A percentile compares a stretch with the other conserved stretches of the same genome.
Conservation (phyloP, 2,888 invertebrate species). For the Hartigia nigra region DNA sequence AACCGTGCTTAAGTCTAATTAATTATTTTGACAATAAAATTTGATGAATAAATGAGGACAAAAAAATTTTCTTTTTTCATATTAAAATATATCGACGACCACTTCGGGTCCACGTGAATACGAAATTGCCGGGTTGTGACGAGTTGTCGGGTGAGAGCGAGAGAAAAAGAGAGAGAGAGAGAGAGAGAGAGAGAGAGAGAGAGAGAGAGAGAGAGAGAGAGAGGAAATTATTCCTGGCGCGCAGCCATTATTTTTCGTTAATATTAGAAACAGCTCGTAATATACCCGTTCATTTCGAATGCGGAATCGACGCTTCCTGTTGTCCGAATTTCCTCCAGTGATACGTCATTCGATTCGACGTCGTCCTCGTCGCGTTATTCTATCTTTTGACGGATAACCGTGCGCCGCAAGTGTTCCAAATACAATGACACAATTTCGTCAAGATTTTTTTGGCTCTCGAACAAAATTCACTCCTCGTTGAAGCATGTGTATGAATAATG, state of each 20-base stretch:
- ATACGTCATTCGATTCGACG: not conserved
- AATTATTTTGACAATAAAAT: not conserved
- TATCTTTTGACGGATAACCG: not conserved
- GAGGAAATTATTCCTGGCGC: not conserved
- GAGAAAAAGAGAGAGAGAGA: constrained; percentile 12
- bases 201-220: constrained; percentile 14
- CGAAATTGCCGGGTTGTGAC: constrained; percentile 22
- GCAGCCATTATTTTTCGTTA: constrained; percentile 37
- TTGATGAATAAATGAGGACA: not conserved
- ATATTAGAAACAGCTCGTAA: constrained; percentile 39
- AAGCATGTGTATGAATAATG: not conserved
- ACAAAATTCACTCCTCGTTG: not conserved
- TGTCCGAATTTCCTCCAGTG: not conserved
- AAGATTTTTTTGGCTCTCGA: not conserved
- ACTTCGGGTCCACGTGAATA: constrained; percentile 11
- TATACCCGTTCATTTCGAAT: constrained; percentile 5
- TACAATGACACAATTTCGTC: not conserved
- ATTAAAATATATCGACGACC: not conserved
- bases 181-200: constrained; percentile 10
- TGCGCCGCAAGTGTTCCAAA: not conserved
- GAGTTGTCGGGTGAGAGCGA: constrained; percentile 39
- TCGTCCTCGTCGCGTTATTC: not conserved
- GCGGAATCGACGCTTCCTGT: constrained; percentile 1
- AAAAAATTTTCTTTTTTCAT: not conserved
- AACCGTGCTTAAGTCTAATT: not conserved